Conservation (phyloP, 2,888 invertebrate genomes). For the Pyrrhosoma nymphula region DNA sequence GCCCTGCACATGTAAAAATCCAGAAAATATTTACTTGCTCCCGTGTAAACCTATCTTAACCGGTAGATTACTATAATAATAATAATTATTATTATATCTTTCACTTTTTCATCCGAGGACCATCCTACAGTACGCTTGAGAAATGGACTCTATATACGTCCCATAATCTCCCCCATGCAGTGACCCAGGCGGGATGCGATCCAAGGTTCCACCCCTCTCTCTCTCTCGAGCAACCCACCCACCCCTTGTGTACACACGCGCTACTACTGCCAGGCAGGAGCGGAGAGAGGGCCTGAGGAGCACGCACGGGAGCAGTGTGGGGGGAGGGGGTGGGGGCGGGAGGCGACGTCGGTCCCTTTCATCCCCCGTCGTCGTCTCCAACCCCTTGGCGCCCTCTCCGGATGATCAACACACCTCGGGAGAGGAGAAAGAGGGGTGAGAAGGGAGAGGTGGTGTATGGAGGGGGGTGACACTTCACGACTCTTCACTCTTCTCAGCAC, state of each 20-base stretch:
- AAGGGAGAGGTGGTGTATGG: background rate
- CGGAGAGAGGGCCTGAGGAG: background rate
- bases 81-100: no score
- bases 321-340: background rate
- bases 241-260: constrained; percentile 14
- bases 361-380: background rate
- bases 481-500: background rate
- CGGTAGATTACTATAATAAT: no score
- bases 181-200: background rate
- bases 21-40: no score
- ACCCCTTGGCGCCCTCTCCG: constrained; percentile 39
- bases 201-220: background rate
- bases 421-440: background rate
- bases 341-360: background rate
- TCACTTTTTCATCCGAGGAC: no score
- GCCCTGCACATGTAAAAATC: no score
- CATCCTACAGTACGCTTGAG: no score
- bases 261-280: background rate
- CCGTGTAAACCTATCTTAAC: no score
- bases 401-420: constrained; percentile 52
- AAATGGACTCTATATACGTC: no score
- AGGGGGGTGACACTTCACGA: background rate
- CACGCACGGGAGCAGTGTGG: background rate
- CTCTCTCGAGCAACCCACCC: background rate
- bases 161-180: background rate